phyloP scores from a whole-genome alignment of 2,888 invertebrate species.

The Aphrophora alni region DNA sequence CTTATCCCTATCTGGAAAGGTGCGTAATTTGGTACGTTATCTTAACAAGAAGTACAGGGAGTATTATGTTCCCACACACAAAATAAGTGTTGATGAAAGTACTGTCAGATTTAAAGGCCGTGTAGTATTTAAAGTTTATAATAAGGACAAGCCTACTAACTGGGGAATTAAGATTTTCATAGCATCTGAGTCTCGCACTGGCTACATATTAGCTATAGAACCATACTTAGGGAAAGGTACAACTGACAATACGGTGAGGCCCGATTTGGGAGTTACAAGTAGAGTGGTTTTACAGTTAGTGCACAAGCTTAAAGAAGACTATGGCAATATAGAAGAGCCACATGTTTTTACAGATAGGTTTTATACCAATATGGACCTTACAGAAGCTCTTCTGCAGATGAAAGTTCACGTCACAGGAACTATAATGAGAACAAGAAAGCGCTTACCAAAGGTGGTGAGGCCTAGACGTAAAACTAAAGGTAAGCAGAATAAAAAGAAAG shows the following conservation, averaged over 20 bases:
- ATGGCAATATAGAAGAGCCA: slow-evolving; percentile 19
- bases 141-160: not conserved
- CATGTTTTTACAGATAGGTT: slow-evolving; percentile 24
- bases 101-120: not conserved
- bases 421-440: slow-evolving; percentile 16
- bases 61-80: not conserved
- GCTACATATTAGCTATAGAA: slow-evolving; percentile 27
- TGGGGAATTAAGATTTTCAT: slow-evolving; percentile 34
- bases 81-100: slow-evolving; percentile 3
- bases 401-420: slow-evolving; percentile 29
- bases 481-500: not conserved
- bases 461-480: slow-evolving; percentile 6
- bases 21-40: not conserved
- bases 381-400: slow-evolving; percentile 16
- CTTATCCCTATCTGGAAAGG: not conserved
- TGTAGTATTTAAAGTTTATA: slow-evolving; percentile 9
- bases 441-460: slow-evolving; percentile 20
- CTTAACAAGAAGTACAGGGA: not conserved
- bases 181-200: slow-evolving; percentile 11
- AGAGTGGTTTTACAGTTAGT: slow-evolving; percentile 25
- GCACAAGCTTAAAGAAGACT: slow-evolving; percentile 19
- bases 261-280: slow-evolving; percentile 20
- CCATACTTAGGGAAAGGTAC: slow-evolving; percentile 23
- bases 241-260: slow-evolving; percentile 6
- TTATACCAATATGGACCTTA: slow-evolving; percentile 15